A percentile compares a stretch with the other conserved stretches of the same genome.
phyloP scores from a whole-genome alignment of 2,113 vertebrate genomes.

The Catharus minimus region DNA sequence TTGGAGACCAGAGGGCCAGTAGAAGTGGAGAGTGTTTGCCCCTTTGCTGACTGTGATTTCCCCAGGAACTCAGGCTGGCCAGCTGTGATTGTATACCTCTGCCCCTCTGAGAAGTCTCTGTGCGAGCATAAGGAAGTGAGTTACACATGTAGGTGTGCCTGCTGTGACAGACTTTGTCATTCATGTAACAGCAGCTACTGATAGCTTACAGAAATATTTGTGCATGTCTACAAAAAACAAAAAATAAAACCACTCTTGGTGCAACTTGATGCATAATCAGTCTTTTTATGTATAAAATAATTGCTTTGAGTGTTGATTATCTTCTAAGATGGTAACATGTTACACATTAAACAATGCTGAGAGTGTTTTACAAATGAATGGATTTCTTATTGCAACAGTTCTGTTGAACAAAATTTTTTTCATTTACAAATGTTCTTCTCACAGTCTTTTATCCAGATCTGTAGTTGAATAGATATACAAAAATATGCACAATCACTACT shows the following conservation, averaged over 20 bases:
- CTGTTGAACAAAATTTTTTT: neutral
- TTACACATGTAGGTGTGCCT: neutral
- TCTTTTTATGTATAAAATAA: neutral
- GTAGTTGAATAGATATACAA: neutral
- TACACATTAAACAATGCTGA: neutral
- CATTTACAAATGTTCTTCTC: neutral
- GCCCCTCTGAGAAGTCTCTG: neutral
- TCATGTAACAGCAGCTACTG: neutral
- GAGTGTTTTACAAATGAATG: neutral
- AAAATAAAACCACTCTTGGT: neutral
- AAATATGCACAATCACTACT: neutral
- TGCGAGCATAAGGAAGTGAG: fast-evolving
- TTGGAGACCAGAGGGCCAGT: no score
- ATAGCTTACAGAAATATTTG: neutral
- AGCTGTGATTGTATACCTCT: neutral
- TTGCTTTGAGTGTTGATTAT: neutral
- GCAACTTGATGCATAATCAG: neutral
- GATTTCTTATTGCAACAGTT: neutral
- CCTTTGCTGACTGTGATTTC: neutral
- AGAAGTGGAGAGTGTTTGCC: neutral
- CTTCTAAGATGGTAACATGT: neutral
- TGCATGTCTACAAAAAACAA: neutral
- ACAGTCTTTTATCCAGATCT: neutral
- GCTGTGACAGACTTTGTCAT: neutral
- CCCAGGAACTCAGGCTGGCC: neutral